Evolutionary conservation across 2,888 invertebrate genomes (phyloP), one percentile per base, ranked within the genome.

Genomic region (Mayetiola destructor): DNA sequence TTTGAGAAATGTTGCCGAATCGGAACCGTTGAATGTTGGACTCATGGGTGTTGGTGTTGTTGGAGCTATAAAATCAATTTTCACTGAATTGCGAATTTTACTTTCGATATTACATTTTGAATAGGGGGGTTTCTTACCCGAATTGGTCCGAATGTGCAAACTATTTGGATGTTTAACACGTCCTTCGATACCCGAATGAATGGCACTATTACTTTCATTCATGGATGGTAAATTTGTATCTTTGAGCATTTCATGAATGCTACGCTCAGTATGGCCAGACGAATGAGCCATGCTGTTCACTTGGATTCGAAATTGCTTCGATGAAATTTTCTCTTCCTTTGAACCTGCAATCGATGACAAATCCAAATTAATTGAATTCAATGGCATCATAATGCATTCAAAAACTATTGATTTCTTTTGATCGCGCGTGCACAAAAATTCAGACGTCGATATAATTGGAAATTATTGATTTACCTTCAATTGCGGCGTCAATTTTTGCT

Each of bases 241-340:
- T 69, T 87, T 88, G 59, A 88, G 71, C 88, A 88, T 88, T 75
- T 88, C 88, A 69, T 88, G 88, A 68, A 88, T 87, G 69, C 84
- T 84, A 63, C 83, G 76, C 68, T 84, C 84, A 53, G 71, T 56
- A 23, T 57, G 57, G 27, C 48, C 9, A 10, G 53, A 53, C 21
- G 35, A 23, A 48, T 52, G 57, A n/a, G 57, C 57, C 57, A 57
- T 57, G 18, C 16, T 53, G 3, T 16, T 48, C 16, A 10, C 5
- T 42, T 42, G 16, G n/a, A n/a, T n/a, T n/a, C n/a, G n/a, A n/a
- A n/a, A n/a, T n/a, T n/a, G n/a, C n/a, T n/a, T n/a, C n/a, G n/a
- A n/a, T n/a, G n/a, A n/a, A n/a, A n/a, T n/a, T n/a, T n/a, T n/a
- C n/a, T n/a, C n/a, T n/a, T n/a, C n/a, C n/a, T n/a, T n/a, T n/a